Percentiles rank a stretch among this genome's conserved stretches.
phyloP scores from a whole-genome alignment of 2,797 vertebrate species.

The Meda fulgida region DNA sequence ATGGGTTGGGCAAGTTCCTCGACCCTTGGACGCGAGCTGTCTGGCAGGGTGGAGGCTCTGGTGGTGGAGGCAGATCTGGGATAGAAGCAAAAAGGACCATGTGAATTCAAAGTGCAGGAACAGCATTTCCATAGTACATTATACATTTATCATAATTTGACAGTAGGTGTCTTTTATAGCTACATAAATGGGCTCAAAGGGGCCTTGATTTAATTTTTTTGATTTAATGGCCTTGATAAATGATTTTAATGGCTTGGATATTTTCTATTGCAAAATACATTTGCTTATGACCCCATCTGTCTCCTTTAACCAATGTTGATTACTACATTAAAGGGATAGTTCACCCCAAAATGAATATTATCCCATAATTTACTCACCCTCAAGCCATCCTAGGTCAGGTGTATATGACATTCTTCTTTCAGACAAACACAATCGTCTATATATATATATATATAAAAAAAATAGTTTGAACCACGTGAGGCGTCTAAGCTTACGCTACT shows the following conservation, averaged over 20 bases:
- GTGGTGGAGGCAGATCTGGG: conserved; percentile 97
- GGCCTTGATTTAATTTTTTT: too few relatives aligned
- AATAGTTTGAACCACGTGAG: too few relatives aligned
- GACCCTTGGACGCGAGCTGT: conserved; percentile 86
- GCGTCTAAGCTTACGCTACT: too few relatives aligned
- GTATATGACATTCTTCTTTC: too few relatives aligned
- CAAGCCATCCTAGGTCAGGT: too few relatives aligned
- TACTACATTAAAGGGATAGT: not conserved
- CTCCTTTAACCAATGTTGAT: not conserved
- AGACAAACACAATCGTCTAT: too few relatives aligned
- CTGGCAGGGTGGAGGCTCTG: conserved; percentile 95
- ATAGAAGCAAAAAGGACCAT: not conserved
- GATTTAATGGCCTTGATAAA: too few relatives aligned
- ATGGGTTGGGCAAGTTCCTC: conserved; percentile 77
- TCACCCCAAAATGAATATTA: too few relatives aligned
- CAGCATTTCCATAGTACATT: not conserved
- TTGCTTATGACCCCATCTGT: conserved; percentile 18
- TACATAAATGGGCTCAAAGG: conserved; percentile 28
- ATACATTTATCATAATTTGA: conserved; percentile 15
- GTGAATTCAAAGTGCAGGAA: not conserved
- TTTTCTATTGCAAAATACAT: not conserved
- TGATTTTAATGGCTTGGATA: conserved; percentile 4
- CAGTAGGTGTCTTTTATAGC: conserved; percentile 20
- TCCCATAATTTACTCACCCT: too few relatives aligned
- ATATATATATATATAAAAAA: too few relatives aligned